Base-by-base conservation (phyloP, 2,113 vertebrate genomes). In the Sciurus niger region DNA sequence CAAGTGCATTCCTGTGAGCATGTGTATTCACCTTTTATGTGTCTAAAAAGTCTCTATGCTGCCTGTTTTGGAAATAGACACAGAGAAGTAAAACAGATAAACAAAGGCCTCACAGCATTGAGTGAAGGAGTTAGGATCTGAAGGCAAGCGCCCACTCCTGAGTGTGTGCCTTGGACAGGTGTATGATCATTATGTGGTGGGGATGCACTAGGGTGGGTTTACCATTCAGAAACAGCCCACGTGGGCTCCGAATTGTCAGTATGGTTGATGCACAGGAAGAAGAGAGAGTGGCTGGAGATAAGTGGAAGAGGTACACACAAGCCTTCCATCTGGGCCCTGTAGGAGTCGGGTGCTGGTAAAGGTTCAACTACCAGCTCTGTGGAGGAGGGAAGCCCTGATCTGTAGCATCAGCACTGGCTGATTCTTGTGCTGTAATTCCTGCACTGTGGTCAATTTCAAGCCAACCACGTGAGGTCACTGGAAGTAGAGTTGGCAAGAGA, bases 151-250 rank as follows among this genome's bases (percentile, higher is more conserved):
- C 25, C 53, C 32, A 67, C 43, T 11, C 40, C 58, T 20, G 53
- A 34, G 32, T 40, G 48, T 80, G 8, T 58, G 13, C 51, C 34
- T 37, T 43, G 90, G 84, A 63, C 46, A 32, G 2, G 0, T 22
- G 0, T 12, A 0, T 11, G 22, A 51, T 30, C 18, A 17, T 16
- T 11, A 0, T 0, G 10, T 18, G 60, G 24, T 68, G 30, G 28
- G 8, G 51, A 70, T 3, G 0, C 30, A 1, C 0, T 6, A 6
- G 32, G 24, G 18, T 55, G 68, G 37, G 25, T 1, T 40, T 11
- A 24, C 5, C 0, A 9, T 17, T 37, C 32, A 34, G 70, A n/a
- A n/a, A 76, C 53, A 20, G n/a, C 24, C 46, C 2, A 0, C 16
- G 16, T 17, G 28, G n/a, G 17, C 14, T 37, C 43, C 14, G 72